Base-by-base conservation (phyloP, 2,888 invertebrate genomes). In the Meiosimyza decipiens region DNA sequence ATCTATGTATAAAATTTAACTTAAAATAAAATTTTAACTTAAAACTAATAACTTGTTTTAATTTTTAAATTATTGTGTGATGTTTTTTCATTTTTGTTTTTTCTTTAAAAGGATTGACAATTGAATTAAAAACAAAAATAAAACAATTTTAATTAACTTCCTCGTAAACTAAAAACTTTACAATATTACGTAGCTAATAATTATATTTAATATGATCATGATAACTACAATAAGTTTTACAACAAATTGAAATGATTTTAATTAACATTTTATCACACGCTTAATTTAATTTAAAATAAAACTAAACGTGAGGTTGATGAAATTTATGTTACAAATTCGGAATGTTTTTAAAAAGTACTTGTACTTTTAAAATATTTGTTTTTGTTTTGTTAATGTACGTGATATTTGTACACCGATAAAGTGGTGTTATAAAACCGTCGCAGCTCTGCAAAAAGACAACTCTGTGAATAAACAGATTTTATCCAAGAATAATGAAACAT, bases 191-290 rank as follows among this genome's bases (percentile, higher is more conserved):
- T 9, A 59, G 59, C 22, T 28, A 60, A 28, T 66, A 33, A 28
- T n/a, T 59, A 59, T 57, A 57, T 40, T 47, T 66, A 66, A 40
- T 40, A 9, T 40, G 40, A 40, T 40, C 40, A 40, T 40, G 40
- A 40, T 40, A 40, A 67, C 60, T 50, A 69, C 59, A 60, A 49
- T 59, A 28, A 15, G n/a, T 51, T 47, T 22, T 62, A 47, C 28
- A 69, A 59, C 59, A 69, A 60, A 69, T 16, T 51, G 13, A 13
- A 65, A 65, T 51, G 51, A 33, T 52, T 51, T 28, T 22, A 50
- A 50, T 50, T 64, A 18, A 59, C 18, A 59, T 50, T 59, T 68
- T 69, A 69, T 69, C 68, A 69, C 68, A 69, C 68, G 55, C 60
- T 69, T 69, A 51, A 69, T 51, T 69, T 11, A 69, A 59, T 51